These are phyloP conservation scores for Drosophila bunnanda DNA, from an alignment of 2,888 invertebrate species.

Conservation along the genomic window DNA sequence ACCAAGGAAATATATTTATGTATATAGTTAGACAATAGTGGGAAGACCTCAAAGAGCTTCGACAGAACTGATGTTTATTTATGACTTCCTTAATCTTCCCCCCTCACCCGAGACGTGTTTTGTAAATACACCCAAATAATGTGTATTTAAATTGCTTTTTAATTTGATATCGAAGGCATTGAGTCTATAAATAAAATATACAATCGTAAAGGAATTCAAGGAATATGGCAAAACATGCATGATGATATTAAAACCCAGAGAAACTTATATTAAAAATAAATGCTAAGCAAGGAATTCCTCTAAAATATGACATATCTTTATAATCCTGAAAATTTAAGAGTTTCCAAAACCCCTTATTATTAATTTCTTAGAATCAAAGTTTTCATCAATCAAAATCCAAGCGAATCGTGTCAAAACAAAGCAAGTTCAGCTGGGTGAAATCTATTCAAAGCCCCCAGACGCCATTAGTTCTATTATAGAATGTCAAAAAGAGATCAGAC, in stretches of 20 bases:
- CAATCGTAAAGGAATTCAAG: conserved; percentile 6
- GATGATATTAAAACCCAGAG: too few species aligned
- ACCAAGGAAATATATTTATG: background rate
- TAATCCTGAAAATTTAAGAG: too few species aligned
- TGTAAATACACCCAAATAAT: conserved; percentile 10
- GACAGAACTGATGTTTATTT: conserved; percentile 23
- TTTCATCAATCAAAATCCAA: conserved; percentile 26
- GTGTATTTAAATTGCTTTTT: conserved; percentile 32
- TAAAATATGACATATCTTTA: too few species aligned
- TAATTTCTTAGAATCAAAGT: background rate
- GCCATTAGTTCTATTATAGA: conserved; percentile 21
- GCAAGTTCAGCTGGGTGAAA: conserved; percentile 32
- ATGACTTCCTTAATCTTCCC: conserved; percentile 37
- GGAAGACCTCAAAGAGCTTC: conserved; percentile 22
- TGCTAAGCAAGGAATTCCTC: too few species aligned
- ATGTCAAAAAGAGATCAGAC: conserved; percentile 27
- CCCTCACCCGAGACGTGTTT: conserved; percentile 5
- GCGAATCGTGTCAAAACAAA: conserved; percentile 20
- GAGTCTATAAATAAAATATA: conserved; percentile 19
- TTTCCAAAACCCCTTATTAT: too few species aligned
- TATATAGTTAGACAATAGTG: conserved; percentile 35
- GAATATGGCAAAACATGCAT: too few species aligned
- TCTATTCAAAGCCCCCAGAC: conserved; percentile 40
- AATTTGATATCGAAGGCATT: conserved; percentile 27
- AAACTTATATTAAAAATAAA: background rate